phyloP scores from a whole-genome alignment of 92 coral and sea anemone species.

The Parazoanthus atlanticus region DNA sequence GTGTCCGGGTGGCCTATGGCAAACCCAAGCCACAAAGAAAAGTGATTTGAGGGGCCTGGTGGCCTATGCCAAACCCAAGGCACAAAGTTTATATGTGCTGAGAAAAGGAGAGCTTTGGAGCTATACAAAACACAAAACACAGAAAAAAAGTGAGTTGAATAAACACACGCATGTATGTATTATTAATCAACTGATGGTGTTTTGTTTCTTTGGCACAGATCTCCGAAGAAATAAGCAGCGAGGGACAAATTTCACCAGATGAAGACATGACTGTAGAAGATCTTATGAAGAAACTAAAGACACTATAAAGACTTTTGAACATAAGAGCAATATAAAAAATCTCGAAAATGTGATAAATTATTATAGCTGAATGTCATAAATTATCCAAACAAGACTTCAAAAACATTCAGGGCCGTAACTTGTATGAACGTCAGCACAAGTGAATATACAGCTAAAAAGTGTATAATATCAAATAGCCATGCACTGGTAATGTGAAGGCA shows the following conservation, averaged over 20 bases:
- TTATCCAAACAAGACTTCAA: neutral
- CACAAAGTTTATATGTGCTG: too few species aligned
- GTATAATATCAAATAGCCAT: neutral
- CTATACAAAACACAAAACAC: too few species aligned
- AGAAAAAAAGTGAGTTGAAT: too few species aligned
- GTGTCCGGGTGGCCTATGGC: neutral
- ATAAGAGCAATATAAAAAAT: neutral
- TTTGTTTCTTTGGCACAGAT: constrained; percentile 65
- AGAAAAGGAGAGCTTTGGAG: too few species aligned
- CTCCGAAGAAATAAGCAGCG: constrained; percentile 98
- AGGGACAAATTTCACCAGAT: constrained; percentile 96
- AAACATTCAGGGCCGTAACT: neutral
- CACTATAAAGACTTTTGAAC: constrained; percentile 51
- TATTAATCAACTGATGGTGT: neutral
- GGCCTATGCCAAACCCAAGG: neutral
- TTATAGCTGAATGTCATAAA: neutral
- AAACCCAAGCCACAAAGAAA: neutral
- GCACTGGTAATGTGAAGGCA: neutral
- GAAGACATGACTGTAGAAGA: constrained; percentile 95
- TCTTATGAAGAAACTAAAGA: constrained; percentile 92
- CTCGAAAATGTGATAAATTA: neutral
- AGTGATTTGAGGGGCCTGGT: too few species aligned
- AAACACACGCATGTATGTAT: neutral
- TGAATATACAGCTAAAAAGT: neutral
- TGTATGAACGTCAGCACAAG: neutral